Evolutionary conservation across 2,113 vertebrate genomes (phyloP), one percentile per base, ranked within the genome.

Genomic region (Lepidothrix coronata): DNA sequence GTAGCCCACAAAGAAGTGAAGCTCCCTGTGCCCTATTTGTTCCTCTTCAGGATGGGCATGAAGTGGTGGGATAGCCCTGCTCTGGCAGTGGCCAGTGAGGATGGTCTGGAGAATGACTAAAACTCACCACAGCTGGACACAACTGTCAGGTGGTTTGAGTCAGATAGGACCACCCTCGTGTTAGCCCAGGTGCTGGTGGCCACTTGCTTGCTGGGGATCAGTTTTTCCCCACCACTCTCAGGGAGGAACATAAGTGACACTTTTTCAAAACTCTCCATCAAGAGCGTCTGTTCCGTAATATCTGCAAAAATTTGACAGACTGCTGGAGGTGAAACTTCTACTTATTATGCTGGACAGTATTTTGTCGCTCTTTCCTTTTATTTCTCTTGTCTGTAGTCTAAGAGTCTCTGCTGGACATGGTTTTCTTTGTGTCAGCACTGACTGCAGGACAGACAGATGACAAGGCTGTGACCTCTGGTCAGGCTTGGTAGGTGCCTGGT

Each of bases 1-100:
- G 0, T 55, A 39, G 73, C 46, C 14, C 33, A 8, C 0, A 2
- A 25, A 27, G 39, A 39, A 72, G 30, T 0, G 2, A 57, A 52
- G 48, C 35, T 59, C 33, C 28, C 25, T 11, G 23, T 1, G 1
- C 33, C 28, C 28, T 0, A 0, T 30, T 58, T 88, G 39, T 54
- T 21, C 28, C 14, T 39, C 8, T 11, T 7, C 6, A 10, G 12
- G 27, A 12, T 55, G 41, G 27, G n/a, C 0, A 1, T 14, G 37
- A 10, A 37, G 48, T 2, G 1, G 7, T 33, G 43, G 86, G 46
- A 18, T 24, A n/a, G 37, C 39, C 35, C 59, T 1, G 1, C 35
- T 84, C 23, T 31, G 52, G 65, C 59, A 33, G 6, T 28, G 41
- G 11, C 55, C 2, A 1, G 6, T 59, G 65, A 58, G 37, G 59